Base-by-base conservation (phyloP, 1,140 invertebrate species). In the Ephestia elutella region DNA sequence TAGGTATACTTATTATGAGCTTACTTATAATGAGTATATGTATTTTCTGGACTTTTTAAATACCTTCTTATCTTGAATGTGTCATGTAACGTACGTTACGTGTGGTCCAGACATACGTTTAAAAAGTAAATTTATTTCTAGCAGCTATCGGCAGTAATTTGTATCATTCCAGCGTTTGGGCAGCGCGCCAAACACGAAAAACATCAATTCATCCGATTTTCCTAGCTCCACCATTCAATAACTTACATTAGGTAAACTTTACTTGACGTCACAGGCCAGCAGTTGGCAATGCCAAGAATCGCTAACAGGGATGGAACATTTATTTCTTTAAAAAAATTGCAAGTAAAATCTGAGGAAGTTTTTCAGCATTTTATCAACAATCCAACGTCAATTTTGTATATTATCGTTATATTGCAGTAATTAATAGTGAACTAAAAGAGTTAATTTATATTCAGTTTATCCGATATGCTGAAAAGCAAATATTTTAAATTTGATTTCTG, bases 201-300 rank as follows among this genome's bases (percentile, higher is more conserved):
- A 15, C 32, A 35, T 35, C 32, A 13, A 35, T 35, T 35, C 32
- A 13, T 35, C 9, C 13, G 32, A 35, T 35, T 35, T 11, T 13
- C 32, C 13, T n/a, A 13, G 32, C 32, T 5, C 13, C 32, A 35
- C 32, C 38, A n/a, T 44, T 44, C 38, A 44, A 44, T 15, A 17
- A 44, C 38, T 44, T 44, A 44, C 38, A 44, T 17, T 44, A 44
- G 38, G 38, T 44, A 44, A 44, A 44, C 38, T 17, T 44, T 15
- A 3, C 0, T 44, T 44, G 38, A 44, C 38, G 38, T 44, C 38
- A 44, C 13, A 38, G 32, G 13, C 5, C 38, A 15, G 15, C n/a
- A 44, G 0, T 44, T 44, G 38, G 38, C 38, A 35, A 35, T 17
- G 15, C 38, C 38, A 44, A 17, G 38, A 15, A 44, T 44, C 15